A percentile compares a stretch with the other conserved stretches of the same genome.
These are phyloP conservation scores for Pilophorus perplexus DNA, from an alignment of 2,888 invertebrate species.

Conservation along the genomic window DNA sequence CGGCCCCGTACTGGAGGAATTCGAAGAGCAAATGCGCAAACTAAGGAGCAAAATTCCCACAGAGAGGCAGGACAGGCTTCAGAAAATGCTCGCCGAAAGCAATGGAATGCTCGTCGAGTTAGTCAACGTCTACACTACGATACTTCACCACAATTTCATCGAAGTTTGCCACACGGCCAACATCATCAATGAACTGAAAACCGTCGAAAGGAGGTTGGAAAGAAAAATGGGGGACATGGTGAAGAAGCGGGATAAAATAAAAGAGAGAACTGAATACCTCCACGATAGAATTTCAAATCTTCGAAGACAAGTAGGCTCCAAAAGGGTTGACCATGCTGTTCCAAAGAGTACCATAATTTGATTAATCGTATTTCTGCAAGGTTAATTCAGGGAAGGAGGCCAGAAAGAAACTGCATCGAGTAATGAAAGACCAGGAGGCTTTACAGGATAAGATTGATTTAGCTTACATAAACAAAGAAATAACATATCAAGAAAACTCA, in stretches of 20 bases:
- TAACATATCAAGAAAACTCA: slow-evolving; percentile 20
- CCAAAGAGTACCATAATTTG: too few species aligned
- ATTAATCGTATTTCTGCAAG: too few species aligned
- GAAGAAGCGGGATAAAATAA: slow-evolving; percentile 11
- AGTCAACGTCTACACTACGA: slow-evolving; percentile 27
- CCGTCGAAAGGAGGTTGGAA: slow-evolving; percentile 5
- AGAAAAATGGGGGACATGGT: slow-evolving; percentile 12
- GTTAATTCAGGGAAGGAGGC: slow-evolving; percentile 29
- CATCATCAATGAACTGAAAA: slow-evolving; percentile 27
- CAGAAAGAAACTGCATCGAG: slow-evolving; percentile 25
- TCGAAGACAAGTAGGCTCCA: slow-evolving; percentile 10
- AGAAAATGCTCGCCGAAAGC: slow-evolving; percentile 14
- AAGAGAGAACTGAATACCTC: slow-evolving; percentile 28
- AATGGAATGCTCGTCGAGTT: slow-evolving; percentile 18
- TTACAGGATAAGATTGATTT: slow-evolving; percentile 13
- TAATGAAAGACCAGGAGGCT: slow-evolving; percentile 18
- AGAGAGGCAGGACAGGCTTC: slow-evolving; percentile 19
- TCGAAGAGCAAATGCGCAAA: slow-evolving; percentile 26
- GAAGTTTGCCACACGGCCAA: slow-evolving; percentile 28
- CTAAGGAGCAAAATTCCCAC: slow-evolving; percentile 2
- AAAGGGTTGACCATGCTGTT: too few species aligned
- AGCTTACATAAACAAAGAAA: slow-evolving; percentile 23
- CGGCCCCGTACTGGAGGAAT: slow-evolving; percentile 27
- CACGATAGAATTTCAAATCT: slow-evolving; percentile 30
- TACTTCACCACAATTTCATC: slow-evolving; percentile 35